Base-by-base conservation (phyloP, 1,140 invertebrate genomes). In the Polypedilum vanderplanki region DNA sequence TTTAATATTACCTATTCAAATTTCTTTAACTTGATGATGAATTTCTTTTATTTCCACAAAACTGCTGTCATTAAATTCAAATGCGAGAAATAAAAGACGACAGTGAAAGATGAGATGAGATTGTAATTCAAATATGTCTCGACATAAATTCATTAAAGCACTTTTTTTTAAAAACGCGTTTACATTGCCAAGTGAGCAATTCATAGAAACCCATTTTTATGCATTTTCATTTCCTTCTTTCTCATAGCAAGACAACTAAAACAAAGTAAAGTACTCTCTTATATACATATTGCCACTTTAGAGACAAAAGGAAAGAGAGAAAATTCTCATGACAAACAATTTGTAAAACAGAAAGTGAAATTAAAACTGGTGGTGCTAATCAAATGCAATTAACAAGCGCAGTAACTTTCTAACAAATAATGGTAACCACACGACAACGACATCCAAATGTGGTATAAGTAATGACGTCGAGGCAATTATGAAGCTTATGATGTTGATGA, bases 271-370 rank as follows among this genome's bases (percentile, higher is more conserved):
- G 24, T 33, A 33, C 24, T 33, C 5, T 1, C 24, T n/a, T n/a
- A n/a, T n/a, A n/a, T n/a, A n/a, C n/a, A n/a, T n/a, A 33, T 33
- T 33, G 1, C 24, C 5, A 33, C 24, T 33, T 33, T 33, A 33
- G 2, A 33, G 24, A 33, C 17, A 70, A 22, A 70, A 70, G 17
- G 17, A 18, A 7, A 15, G n/a, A 7, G 17, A 8, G 7, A 18
- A 70, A 70, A 70, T 70, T 70, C 65, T 70, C 65, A 70, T 70
- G 65, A 18, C 17, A 70, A 70, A 70, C 65, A 70, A 70, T 70
- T 70, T 18, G 65, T 20, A 22, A 70, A 18, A 70, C 17, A 20
- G 65, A 70, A 70, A 70, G 65, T 70, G 65, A 70, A 70, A 70
- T 18, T 70, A 70, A 70, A 18, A 57, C 10, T 57, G 65, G 15